Percentiles rank a stretch among this genome's conserved stretches.
Conservation (phyloP, 1,140 invertebrate species). For the Copidosoma floridanum region DNA sequence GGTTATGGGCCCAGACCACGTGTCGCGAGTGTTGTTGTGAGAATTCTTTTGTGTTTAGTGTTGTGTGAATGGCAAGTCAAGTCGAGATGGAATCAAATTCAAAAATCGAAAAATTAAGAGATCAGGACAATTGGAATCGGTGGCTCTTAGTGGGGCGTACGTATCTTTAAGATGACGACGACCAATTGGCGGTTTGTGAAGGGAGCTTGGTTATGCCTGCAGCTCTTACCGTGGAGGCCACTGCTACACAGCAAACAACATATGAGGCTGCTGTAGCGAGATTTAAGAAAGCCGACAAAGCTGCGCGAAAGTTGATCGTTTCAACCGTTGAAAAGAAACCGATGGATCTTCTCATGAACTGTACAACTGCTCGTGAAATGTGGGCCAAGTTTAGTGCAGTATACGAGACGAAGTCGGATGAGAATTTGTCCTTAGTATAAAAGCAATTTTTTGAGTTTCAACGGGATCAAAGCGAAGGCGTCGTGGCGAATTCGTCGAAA, state of each 20-base stretch:
- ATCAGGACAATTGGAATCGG: slow-evolving; percentile 10
- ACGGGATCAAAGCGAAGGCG: slow-evolving; percentile 13
- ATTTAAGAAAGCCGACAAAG: slow-evolving; percentile 22
- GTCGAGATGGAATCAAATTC: no score
- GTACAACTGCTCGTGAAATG: slow-evolving; percentile 33
- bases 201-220: not conserved
- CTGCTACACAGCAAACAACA: not conserved
- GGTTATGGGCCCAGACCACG: no score
- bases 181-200: slow-evolving; percentile 14
- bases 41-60: no score
- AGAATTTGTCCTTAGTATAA: slow-evolving; percentile 21
- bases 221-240: not conserved
- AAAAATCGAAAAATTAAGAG: slow-evolving; percentile 10
- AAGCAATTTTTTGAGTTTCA: slow-evolving; percentile 32
- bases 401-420: slow-evolving; percentile 32
- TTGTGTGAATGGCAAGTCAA: no score
- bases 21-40: no score
- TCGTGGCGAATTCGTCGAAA: slow-evolving; percentile 9
- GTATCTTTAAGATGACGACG: slow-evolving; percentile 1
- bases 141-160: slow-evolving; percentile 13
- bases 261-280: not conserved
- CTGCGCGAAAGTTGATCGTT: slow-evolving; percentile 32
- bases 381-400: slow-evolving; percentile 34
- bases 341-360: slow-evolving; percentile 32
- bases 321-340: slow-evolving; percentile 30